These are phyloP conservation scores for Semicossyphus pulcher DNA, from an alignment of 2,113 vertebrate genomes.

Conservation along the genomic window DNA sequence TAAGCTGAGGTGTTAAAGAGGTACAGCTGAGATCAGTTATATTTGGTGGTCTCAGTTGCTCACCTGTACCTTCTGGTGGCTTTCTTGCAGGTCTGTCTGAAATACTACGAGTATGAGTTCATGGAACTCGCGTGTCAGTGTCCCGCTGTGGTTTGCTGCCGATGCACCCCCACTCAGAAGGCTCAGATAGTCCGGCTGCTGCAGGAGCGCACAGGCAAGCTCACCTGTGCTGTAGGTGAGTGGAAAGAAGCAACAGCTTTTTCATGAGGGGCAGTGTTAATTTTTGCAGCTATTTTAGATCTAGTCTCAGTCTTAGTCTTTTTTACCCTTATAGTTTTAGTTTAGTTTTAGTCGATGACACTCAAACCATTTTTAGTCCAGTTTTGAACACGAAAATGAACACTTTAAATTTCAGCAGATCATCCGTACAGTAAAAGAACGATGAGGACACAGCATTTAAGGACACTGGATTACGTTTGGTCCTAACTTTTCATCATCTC, in stretches of 20 bases:
- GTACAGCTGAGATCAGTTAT: constrained; percentile 23
- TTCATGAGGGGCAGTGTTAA: not conserved
- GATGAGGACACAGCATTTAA: no score
- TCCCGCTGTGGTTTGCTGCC: constrained; percentile 95
- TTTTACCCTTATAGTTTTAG: no score
- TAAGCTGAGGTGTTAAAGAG: not conserved
- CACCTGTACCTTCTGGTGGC: not conserved
- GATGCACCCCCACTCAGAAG: constrained; percentile 95
- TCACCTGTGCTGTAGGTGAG: constrained; percentile 95
- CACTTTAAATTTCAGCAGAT: no score
- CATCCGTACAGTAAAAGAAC: no score
- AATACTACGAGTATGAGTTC: constrained; percentile 97
- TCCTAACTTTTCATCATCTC: no score
- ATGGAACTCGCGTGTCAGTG: constrained; percentile 98
- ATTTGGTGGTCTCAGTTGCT: not conserved
- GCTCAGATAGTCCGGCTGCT: constrained; percentile 95
- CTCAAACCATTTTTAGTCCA: no score
- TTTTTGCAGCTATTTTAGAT: no score
- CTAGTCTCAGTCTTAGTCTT: no score
- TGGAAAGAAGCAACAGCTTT: constrained; percentile 1
- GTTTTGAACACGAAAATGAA: no score
- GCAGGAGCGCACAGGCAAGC: constrained; percentile 93
- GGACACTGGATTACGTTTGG: no score
- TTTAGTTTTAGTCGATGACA: no score
- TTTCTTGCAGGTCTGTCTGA: constrained; percentile 91